Conservation (phyloP, 2,113 vertebrate species). For the Melanostigma gelatinosum region DNA sequence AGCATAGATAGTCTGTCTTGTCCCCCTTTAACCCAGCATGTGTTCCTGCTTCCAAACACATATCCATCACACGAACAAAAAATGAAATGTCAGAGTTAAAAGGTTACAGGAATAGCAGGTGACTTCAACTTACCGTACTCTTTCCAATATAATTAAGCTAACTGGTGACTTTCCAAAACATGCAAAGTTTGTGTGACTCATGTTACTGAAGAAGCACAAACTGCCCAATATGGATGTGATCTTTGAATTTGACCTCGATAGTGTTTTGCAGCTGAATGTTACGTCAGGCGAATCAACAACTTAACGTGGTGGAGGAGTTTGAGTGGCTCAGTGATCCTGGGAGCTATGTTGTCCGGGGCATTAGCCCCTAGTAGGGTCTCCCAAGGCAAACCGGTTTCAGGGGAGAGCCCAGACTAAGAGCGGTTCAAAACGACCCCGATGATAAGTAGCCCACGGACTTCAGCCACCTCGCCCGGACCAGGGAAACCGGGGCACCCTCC, state of each 20-base stretch:
- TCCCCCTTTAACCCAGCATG: slow-evolving; percentile 22
- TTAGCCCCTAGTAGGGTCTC: too few relatives aligned
- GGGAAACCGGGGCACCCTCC: too few relatives aligned
- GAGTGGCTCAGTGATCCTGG: too few relatives aligned
- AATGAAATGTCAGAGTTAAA: slow-evolving; percentile 42
- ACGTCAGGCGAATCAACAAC: not conserved
- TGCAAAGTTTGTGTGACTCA: slow-evolving; percentile 14
- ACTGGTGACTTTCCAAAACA: slow-evolving; percentile 51
- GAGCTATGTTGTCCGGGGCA: too few relatives aligned
- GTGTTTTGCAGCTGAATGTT: not conserved
- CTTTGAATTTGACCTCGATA: slow-evolving; percentile 20
- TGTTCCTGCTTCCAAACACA: slow-evolving; percentile 14
- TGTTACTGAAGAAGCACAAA: slow-evolving; percentile 6
- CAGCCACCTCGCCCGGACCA: too few relatives aligned
- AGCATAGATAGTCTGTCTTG: not conserved
- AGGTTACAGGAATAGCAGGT: slow-evolving; percentile 27
- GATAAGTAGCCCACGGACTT: too few relatives aligned
- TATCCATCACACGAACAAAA: not conserved
- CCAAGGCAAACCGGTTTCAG: too few relatives aligned
- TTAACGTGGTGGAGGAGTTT: too few relatives aligned
- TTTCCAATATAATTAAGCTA: slow-evolving; percentile 27
- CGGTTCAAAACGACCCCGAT: too few relatives aligned
- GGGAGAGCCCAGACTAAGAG: too few relatives aligned
- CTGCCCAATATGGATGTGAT: slow-evolving; percentile 9
- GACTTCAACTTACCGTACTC: not conserved